These are phyloP conservation scores for Periparus ater DNA, from an alignment of 2,797 vertebrate genomes.

Conservation along the genomic window DNA sequence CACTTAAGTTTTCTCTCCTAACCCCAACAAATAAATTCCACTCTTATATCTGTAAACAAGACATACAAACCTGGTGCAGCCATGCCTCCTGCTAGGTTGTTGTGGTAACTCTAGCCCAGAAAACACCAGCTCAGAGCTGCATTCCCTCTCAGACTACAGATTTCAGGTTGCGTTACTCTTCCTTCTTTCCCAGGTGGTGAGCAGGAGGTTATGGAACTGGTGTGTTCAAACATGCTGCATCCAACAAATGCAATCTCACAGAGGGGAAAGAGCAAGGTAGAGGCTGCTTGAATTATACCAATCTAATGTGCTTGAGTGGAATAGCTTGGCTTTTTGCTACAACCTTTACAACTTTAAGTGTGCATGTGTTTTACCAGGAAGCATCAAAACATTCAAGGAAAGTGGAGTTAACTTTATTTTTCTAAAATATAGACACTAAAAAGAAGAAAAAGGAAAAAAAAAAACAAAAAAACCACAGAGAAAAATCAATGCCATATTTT, in stretches of 20 bases:
- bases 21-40: not conserved
- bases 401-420: not conserved
- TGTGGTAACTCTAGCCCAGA: not conserved
- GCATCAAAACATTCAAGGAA: not conserved
- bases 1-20: not conserved
- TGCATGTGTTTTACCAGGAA: not conserved
- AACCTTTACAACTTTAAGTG: not conserved
- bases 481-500: not conserved
- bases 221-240: not conserved
- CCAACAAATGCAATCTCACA: not conserved
- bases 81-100: not conserved
- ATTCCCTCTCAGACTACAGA: not conserved
- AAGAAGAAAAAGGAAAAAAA: not conserved
- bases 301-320: not conserved
- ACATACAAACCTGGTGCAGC: not conserved
- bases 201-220: not conserved
- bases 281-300: not conserved
- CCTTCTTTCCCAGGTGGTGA: not conserved
- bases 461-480: not conserved
- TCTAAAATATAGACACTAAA: not conserved
- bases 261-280: not conserved
- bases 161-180: accelerated
- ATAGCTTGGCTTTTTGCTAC: not conserved
- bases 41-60: not conserved
- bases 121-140: not conserved